Conservation (phyloP, 2,113 vertebrate species). For the Mormyrus lacerda region DNA sequence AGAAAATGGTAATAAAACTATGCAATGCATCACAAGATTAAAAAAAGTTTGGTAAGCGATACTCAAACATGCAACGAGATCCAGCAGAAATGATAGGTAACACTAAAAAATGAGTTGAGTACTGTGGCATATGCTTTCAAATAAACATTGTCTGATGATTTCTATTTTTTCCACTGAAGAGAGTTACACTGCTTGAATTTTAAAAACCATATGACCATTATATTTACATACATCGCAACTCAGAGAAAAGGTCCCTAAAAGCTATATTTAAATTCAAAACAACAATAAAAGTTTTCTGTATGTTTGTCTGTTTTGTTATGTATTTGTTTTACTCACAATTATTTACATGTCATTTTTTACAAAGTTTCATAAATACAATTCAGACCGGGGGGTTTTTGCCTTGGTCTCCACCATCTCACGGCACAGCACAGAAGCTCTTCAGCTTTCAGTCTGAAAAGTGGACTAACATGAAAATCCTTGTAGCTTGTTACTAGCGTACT, state of each 20-base stretch:
- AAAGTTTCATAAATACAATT: conserved; percentile 65
- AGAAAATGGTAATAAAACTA: conserved; percentile 33
- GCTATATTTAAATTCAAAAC: conserved; percentile 70
- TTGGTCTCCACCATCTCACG: conserved; percentile 55
- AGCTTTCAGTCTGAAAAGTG: conserved; percentile 41
- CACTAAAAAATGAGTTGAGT: conserved; percentile 44
- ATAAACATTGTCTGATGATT: conserved; percentile 40
- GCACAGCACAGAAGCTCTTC: conserved; percentile 55
- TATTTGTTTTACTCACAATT: conserved; percentile 60
- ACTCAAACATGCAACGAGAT: conserved; percentile 61
- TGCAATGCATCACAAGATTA: conserved; percentile 37
- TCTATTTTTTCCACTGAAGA: conserved; percentile 48
- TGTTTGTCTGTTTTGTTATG: conserved; percentile 34
- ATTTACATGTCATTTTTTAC: conserved; percentile 61
- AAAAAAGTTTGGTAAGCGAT: conserved; percentile 39
- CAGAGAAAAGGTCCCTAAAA: conserved; percentile 63
- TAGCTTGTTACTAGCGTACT: conserved; percentile 48
- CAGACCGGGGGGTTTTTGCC: conserved; percentile 59
- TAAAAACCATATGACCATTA: conserved; percentile 61
- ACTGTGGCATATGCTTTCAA: conserved; percentile 42
- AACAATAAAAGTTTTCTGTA: conserved; percentile 64
- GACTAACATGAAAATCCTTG: conserved; percentile 44
- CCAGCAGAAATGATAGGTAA: conserved; percentile 54
- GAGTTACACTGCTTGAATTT: conserved; percentile 44
- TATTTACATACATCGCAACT: conserved; percentile 78